These are phyloP conservation scores for Diorhabda carinulata DNA, from an alignment of 1,140 invertebrate genomes.

Conservation along the genomic window DNA sequence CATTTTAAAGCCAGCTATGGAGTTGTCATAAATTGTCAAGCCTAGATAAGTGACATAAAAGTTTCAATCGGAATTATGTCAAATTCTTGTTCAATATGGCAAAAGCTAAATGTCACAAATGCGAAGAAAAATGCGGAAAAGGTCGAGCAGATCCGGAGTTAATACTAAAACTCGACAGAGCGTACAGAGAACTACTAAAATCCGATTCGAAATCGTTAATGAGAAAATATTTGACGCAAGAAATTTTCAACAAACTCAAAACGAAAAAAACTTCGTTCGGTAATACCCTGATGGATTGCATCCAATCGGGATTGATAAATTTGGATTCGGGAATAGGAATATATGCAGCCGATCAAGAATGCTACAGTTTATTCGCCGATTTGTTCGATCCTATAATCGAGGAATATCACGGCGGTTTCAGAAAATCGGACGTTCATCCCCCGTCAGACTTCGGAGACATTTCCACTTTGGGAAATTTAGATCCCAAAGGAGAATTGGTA, in stretches of 20 bases:
- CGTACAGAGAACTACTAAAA: slow-evolving; percentile 58
- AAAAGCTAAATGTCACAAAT: slow-evolving; percentile 35
- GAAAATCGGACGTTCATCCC: slow-evolving; percentile 61
- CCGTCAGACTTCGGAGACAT: slow-evolving; percentile 66
- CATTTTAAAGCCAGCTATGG: no score
- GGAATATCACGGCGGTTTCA: slow-evolving; percentile 68
- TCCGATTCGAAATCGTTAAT: slow-evolving; percentile 63
- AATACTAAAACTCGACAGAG: slow-evolving; percentile 67
- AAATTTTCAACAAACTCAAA: slow-evolving; percentile 63
- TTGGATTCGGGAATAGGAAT: slow-evolving; percentile 61
- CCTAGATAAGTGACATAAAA: no score
- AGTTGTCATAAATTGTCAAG: no score
- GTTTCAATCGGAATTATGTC: background rate
- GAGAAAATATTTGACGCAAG: slow-evolving; percentile 67
- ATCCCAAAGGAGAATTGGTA: slow-evolving; percentile 66
- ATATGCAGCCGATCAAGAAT: slow-evolving; percentile 70
- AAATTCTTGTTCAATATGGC: slow-evolving; percentile 20
- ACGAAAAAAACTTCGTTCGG: slow-evolving; percentile 56
- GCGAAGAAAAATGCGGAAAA: slow-evolving; percentile 42
- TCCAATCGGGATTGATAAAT: slow-evolving; percentile 65
- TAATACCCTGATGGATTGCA: slow-evolving; percentile 62
- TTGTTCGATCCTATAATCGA: slow-evolving; percentile 76
- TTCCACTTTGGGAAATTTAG: slow-evolving; percentile 64
- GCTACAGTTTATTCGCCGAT: slow-evolving; percentile 63
- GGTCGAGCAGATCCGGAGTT: slow-evolving; percentile 55